Percentiles rank a stretch among this genome's conserved stretches.
Evolutionary conservation across 2,113 vertebrate genomes (phyloP).

Genomic region (Silurus meridionalis): DNA sequence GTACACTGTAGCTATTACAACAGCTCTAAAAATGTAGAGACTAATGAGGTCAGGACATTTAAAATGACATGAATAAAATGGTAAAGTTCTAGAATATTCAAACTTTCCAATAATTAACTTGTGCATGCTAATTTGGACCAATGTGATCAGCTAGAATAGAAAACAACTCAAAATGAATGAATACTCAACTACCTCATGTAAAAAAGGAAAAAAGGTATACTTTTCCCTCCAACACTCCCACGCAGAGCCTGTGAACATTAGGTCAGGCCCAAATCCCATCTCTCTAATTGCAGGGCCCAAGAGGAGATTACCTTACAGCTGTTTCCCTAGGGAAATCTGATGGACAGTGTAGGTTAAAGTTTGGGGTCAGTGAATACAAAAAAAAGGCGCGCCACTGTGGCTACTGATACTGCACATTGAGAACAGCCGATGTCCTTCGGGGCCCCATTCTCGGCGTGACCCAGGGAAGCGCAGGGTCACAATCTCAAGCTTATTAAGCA

Average conservation of each 20-base stretch:
- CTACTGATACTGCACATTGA: conserved; percentile 49
- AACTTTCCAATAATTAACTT: not conserved
- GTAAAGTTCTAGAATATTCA: not conserved
- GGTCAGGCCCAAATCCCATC: conserved; percentile 4
- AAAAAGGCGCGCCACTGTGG: conserved; percentile 9
- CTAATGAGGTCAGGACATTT: not conserved
- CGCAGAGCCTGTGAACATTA: conserved; percentile 3
- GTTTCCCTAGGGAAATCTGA: conserved; percentile 34
- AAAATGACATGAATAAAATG: not conserved
- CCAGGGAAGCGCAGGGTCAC: conserved; percentile 24
- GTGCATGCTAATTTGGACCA: no score
- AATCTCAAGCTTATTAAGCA: conserved; percentile 42
- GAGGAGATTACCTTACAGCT: conserved; percentile 31
- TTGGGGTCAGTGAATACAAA: conserved; percentile 38
- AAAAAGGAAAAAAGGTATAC: not conserved
- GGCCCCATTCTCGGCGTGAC: not conserved
- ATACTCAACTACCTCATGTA: not conserved
- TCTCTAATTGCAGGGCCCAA: not conserved
- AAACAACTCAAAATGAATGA: not conserved
- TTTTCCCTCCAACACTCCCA: not conserved
- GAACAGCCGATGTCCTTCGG: conserved; percentile 48
- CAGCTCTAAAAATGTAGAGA: not conserved
- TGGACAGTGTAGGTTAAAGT: conserved; percentile 12
- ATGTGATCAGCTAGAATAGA: no score
- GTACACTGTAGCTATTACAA: not conserved